Evolutionary conservation across 2,797 vertebrate species (phyloP), one percentile per base, ranked within the genome.

Genomic region (Ctenochaetus hawaiiensis): DNA sequence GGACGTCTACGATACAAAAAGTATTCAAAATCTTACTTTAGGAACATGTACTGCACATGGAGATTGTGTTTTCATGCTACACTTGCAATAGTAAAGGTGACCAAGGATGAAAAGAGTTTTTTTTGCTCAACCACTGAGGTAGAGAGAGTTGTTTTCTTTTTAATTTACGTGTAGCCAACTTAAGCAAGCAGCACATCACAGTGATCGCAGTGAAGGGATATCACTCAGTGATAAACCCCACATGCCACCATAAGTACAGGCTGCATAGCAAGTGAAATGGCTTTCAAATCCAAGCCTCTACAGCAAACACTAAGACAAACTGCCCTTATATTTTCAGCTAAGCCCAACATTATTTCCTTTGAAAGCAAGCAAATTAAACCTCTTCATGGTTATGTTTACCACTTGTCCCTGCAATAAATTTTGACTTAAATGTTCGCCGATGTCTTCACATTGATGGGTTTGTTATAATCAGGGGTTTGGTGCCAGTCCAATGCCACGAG

Each of bases 91-190:
- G 10, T 60, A 79, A 44, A 61, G 16, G 12, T 65, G 10, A 79
- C 18, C 6, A 52, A 47, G 53, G 59, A 61, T 63, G 47, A 65
- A 11, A 52, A 41, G 14, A 45, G 5, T 30, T 59, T 70, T 56
- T 45, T 34, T 62, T 20, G 80, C 69, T 10, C 57, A 61, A 77
- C 72, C 23, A 51, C 43, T 90, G 92, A 94, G 93, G 91, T 94
- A 94, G 91, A 88, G 76, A 74, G 65, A 82, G 34, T 63, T 26
- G 43, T 82, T 79, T 81, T 17, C 53, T 74, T 60, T 72, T 30
- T 30, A 30, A 30, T 48, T 81, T 41, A 62, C 51, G 41, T 65
- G 16, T 80, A 66, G 45, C 57, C 20, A 60, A 75, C 52, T 80
- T 47, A 54, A 69, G 49, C 37, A 41, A 6, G 43, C 41, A 65